Percentiles rank a stretch among this genome's conserved stretches.
Evolutionary conservation across 2,888 invertebrate species (phyloP).

Genomic region (Marasmarcha lunaedactyla): DNA sequence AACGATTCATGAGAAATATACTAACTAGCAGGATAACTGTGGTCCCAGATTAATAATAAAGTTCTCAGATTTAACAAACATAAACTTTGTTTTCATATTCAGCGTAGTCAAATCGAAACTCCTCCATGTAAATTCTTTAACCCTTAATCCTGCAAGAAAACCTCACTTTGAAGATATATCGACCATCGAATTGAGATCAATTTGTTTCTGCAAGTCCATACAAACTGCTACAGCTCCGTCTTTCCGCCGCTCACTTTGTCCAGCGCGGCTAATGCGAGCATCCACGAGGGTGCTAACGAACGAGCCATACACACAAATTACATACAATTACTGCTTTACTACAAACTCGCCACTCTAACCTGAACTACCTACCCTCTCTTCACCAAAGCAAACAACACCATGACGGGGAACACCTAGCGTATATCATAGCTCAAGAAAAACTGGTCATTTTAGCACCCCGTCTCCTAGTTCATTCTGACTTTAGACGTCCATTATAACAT

Average conservation of each 20-base stretch:
- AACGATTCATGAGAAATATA: too few relatives aligned
- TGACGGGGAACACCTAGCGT: conserved; percentile 12
- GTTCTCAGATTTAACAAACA: too few relatives aligned
- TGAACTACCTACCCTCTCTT: conserved; percentile 17
- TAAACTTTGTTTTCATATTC: too few relatives aligned
- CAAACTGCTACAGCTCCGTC: not conserved
- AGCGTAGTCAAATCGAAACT: too few relatives aligned
- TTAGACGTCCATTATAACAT: conserved; percentile 21
- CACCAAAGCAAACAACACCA: conserved; percentile 14
- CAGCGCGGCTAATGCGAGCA: conserved; percentile 13
- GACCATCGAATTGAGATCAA: too few relatives aligned
- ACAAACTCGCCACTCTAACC: conserved; percentile 19
- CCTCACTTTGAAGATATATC: too few relatives aligned
- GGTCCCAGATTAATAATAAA: too few relatives aligned
- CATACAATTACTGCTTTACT: conserved; percentile 35
- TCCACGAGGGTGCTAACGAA: conserved; percentile 30
- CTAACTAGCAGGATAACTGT: too few relatives aligned
- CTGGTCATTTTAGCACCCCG: conserved; percentile 30
- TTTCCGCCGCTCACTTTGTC: not conserved
- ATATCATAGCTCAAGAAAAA: conserved; percentile 26
- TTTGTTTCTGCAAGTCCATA: too few relatives aligned
- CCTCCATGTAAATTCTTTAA: too few relatives aligned
- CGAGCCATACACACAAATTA: conserved; percentile 45
- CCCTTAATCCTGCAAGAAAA: too few relatives aligned
- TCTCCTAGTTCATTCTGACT: conserved; percentile 44